phyloP scores from a whole-genome alignment of 30 jellyfish, hydroid and myxozoan genomes.

The Cassiopea xamachana region DNA sequence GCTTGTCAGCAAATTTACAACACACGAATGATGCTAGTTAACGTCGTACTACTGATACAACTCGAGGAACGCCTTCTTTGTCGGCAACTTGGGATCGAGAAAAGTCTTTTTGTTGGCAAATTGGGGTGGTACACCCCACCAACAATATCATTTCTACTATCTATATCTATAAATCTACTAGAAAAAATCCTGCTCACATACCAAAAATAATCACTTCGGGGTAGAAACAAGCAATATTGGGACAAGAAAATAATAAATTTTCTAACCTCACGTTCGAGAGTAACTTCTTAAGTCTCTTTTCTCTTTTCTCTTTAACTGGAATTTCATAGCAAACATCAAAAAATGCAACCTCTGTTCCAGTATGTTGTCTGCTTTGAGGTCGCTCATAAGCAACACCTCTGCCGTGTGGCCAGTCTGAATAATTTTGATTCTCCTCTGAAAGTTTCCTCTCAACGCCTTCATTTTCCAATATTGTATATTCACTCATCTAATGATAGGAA shows the following conservation, averaged over 20 bases:
- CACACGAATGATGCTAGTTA: no score
- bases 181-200: not conserved
- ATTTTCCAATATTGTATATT: not conserved
- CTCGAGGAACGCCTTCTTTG: no score
- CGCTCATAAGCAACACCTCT: constrained; percentile 13
- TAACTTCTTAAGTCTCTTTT: constrained; percentile 36
- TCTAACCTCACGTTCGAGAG: constrained; percentile 69
- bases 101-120: no score
- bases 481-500: constrained; percentile 2
- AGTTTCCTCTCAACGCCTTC: not conserved
- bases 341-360: constrained; percentile 78
- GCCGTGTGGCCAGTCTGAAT: not conserved
- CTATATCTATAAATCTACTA: no score
- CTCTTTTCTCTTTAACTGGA: constrained; percentile 76
- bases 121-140: no score
- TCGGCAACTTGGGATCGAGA: no score
- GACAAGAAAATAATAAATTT: no score
- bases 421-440: not conserved
- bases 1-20: no score
- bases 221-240: not conserved
- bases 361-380: constrained; percentile 64
- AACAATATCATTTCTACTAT: no score
- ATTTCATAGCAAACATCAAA: constrained; percentile 65
- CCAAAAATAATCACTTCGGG: not conserved
- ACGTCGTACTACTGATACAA: no score